These are phyloP conservation scores for Corvus hawaiiensis DNA, from an alignment of 2,113 vertebrate genomes.

Conservation along the genomic window DNA sequence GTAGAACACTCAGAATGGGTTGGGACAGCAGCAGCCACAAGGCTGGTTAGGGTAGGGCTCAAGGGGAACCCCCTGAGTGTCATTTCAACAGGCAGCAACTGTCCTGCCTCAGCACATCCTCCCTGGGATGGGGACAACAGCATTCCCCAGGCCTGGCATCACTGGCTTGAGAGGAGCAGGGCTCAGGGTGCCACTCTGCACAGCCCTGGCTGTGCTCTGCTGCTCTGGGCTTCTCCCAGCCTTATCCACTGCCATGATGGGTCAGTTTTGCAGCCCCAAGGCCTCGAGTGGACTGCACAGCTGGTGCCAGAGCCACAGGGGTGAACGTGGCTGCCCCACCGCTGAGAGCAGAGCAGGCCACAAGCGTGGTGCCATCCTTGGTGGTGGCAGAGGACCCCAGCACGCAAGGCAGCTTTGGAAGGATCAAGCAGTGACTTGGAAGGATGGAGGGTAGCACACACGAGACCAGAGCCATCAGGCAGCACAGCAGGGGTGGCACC, in stretches of 20 bases:
- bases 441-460: not conserved
- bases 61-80: not conserved
- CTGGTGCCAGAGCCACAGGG: not conserved
- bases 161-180: not conserved
- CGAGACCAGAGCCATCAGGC: not conserved
- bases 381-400: not conserved
- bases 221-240: not conserved
- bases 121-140: not conserved
- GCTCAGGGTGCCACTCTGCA: not conserved
- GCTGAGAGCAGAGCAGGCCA: not conserved
- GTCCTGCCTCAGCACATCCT: not conserved
- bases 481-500: not conserved
- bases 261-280: not conserved
- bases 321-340: not conserved
- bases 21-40: not conserved
- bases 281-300: fast-evolving
- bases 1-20: not conserved
- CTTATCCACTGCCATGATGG: fast-evolving
- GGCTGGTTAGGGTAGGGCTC: not conserved
- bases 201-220: not conserved
- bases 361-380: not conserved
- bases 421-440: not conserved
- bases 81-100: not conserved
- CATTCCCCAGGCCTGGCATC: not conserved
- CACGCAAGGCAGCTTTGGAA: not conserved